Evolutionary conservation across 1,140 invertebrate species (phyloP).

Genomic region (Plodia interpunctella): DNA sequence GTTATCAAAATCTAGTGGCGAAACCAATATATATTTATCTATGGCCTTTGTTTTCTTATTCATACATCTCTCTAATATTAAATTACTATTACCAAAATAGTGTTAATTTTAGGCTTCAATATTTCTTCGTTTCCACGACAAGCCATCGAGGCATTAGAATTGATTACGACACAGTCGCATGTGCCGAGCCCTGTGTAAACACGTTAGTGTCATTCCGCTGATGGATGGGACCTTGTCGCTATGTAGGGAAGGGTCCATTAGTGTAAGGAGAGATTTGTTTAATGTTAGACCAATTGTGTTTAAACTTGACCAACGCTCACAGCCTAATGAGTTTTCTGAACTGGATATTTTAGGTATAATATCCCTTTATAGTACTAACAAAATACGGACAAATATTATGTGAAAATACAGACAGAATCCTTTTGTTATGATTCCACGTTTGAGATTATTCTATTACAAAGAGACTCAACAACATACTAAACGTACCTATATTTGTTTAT

Average conservation of each 20-base stretch:
- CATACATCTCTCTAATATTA: neutral
- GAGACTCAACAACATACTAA: too few species aligned
- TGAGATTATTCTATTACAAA: too few species aligned
- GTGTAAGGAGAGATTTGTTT: constrained; percentile 2
- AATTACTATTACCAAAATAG: neutral
- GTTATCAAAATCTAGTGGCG: too few species aligned
- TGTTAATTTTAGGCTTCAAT: neutral
- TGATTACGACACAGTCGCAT: constrained; percentile 3
- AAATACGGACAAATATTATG: too few species aligned
- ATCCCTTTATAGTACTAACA: too few species aligned
- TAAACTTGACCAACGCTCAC: neutral
- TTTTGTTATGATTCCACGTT: too few species aligned
- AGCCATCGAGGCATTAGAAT: neutral
- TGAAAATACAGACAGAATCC: too few species aligned
- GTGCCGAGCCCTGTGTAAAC: constrained; percentile 3
- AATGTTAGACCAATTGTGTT: neutral
- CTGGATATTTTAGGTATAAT: neutral
- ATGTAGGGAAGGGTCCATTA: constrained; percentile 1
- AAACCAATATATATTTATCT: too few species aligned
- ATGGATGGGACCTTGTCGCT: constrained; percentile 6
- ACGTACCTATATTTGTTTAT: too few species aligned
- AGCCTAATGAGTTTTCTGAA: neutral
- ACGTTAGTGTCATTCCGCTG: neutral
- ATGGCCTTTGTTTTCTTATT: too few species aligned
- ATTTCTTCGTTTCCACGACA: constrained; percentile 6